Conservation (phyloP, 2,888 invertebrate species). For the Tinea pellionella region DNA sequence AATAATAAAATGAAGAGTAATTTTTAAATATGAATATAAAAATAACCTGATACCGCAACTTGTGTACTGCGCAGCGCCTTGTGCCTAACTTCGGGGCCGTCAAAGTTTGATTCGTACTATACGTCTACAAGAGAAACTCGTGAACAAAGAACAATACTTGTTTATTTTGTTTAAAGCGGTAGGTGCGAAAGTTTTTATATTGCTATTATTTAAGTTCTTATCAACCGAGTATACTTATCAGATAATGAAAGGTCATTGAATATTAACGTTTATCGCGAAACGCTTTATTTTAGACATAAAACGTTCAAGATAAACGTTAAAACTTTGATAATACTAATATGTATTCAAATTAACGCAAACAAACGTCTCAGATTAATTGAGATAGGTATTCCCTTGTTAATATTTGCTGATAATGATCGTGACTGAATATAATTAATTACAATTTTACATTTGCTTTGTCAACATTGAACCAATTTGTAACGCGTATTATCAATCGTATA, state of each 20-base stretch:
- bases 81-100: too few relatives aligned
- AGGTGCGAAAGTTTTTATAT: neutral
- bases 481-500: neutral
- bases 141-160: too few relatives aligned
- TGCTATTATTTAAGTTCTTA: neutral
- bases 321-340: neutral
- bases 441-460: neutral
- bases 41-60: too few relatives aligned
- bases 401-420: neutral
- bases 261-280: conserved; percentile 2
- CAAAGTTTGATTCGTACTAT: too few relatives aligned
- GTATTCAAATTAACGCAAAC: too few relatives aligned
- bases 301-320: neutral
- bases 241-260: conserved; percentile 11
- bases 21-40: too few relatives aligned
- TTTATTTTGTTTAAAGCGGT: neutral
- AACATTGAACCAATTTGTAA: neutral
- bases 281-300: neutral
- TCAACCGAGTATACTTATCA: neutral
- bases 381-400: too few relatives aligned
- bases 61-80: too few relatives aligned
- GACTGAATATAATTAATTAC: neutral
- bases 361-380: too few relatives aligned
- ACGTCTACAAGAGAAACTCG: too few relatives aligned
- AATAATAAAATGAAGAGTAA: too few relatives aligned